These are phyloP conservation scores for Philantomba maxwellii DNA, from an alignment of 2,113 vertebrate genomes.

Conservation along the genomic window DNA sequence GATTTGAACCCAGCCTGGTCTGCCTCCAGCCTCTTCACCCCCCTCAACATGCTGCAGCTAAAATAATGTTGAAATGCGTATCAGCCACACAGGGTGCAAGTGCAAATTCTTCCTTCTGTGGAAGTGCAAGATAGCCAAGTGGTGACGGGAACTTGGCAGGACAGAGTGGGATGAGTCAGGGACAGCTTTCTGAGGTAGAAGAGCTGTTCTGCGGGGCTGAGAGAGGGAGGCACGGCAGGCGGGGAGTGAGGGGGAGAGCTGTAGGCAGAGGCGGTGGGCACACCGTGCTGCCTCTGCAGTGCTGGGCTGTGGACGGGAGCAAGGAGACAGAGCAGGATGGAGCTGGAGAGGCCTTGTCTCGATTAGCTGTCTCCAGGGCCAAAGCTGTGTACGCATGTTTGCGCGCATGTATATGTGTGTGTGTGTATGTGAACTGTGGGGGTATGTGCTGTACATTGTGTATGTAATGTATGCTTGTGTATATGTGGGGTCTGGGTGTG, in stretches of 20 bases:
- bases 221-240: background rate
- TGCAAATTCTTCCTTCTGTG: conserved; percentile 50
- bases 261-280: background rate
- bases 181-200: conserved; percentile 34
- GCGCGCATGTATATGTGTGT: rapidly evolving
- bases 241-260: background rate
- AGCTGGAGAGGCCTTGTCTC: background rate
- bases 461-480: too few relatives aligned
- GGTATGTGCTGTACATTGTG: background rate
- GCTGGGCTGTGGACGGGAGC: background rate
- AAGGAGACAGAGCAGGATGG: background rate
- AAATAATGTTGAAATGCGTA: conserved; percentile 20
- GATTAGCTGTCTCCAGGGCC: background rate
- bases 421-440: background rate
- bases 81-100: conserved; percentile 21
- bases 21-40: background rate
- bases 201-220: conserved; percentile 1
- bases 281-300: background rate
- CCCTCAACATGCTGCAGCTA: background rate
- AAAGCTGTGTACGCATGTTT: background rate
- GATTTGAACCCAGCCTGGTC: background rate
- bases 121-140: conserved; percentile 45
- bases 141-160: conserved; percentile 49
- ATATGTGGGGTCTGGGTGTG: too few relatives aligned
- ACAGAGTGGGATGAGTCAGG: conserved; percentile 19